Evolutionary conservation across 2,797 vertebrate genomes (phyloP).

Genomic region (Manis crassicaudata): DNA sequence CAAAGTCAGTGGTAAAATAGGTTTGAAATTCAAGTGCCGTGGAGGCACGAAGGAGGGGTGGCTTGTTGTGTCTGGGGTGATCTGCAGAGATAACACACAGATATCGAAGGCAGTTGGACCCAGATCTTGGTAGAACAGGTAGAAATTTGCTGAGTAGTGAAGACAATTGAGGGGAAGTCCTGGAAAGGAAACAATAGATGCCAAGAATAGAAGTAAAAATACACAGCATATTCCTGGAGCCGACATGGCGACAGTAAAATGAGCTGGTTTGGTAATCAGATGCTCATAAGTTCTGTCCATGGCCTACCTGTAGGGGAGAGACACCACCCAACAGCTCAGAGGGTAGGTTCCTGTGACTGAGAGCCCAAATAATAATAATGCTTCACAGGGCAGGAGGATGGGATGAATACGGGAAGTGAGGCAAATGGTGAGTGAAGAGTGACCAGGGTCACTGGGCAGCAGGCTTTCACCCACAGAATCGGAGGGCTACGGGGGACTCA

Average conservation of each 20-base stretch:
- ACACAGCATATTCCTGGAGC: fast-evolving
- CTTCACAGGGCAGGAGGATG: background rate
- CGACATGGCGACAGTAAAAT: fast-evolving
- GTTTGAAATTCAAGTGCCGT: background rate
- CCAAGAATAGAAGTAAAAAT: background rate
- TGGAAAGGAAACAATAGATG: background rate
- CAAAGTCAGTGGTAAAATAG: background rate
- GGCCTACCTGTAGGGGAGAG: background rate
- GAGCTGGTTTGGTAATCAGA: background rate
- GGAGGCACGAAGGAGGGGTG: background rate
- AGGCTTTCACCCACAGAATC: fast-evolving
- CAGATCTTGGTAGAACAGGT: background rate
- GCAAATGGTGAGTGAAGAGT: fast-evolving
- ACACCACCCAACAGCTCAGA: background rate
- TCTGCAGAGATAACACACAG: background rate
- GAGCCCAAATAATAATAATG: background rate
- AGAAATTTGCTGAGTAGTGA: too few relatives aligned
- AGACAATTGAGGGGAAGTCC: background rate
- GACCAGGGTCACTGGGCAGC: fast-evolving
- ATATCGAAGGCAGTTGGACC: fast-evolving
- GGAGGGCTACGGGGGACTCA: too few relatives aligned
- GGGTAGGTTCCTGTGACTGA: background rate
- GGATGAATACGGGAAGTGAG: fast-evolving
- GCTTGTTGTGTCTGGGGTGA: background rate
- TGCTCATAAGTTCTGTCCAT: background rate